A percentile compares a stretch with the other conserved stretches of the same genome.
Evolutionary conservation across 2,797 vertebrate species (phyloP).

Genomic region (Gephyroberyx darwinii): DNA sequence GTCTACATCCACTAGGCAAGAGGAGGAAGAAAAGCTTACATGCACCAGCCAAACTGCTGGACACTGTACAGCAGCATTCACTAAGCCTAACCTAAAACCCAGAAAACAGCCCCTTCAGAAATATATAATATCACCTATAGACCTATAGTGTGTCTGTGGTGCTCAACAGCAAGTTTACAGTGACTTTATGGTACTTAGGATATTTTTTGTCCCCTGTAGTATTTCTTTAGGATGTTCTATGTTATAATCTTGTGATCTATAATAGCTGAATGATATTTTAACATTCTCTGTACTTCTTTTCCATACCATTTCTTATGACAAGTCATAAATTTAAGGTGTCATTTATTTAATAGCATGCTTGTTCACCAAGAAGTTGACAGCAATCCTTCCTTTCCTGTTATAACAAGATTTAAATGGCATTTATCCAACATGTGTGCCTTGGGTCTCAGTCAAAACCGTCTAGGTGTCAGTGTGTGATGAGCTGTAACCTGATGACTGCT

Average conservation of each 20-base stretch:
- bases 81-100: background rate
- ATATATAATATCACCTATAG: no score
- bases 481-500: constrained; percentile 46
- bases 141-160: no score
- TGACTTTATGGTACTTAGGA: no score
- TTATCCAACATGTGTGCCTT: background rate
- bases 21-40: background rate
- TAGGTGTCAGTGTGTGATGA: constrained; percentile 48
- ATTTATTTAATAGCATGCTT: background rate
- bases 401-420: constrained; percentile 8
- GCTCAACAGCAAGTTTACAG: no score
- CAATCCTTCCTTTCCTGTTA: constrained; percentile 26
- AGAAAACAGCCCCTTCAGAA: background rate
- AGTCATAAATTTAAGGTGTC: background rate
- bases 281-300: no score
- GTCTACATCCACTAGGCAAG: constrained; percentile 20
- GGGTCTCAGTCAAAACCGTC: constrained; percentile 58
- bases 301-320: no score
- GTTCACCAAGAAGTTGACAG: background rate
- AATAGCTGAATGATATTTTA: no score
- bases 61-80: background rate
- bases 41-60: constrained; percentile 9
- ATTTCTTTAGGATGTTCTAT: no score
- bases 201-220: no score
- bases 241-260: no score